These are phyloP conservation scores for Schlechtendalia chinensis DNA, from an alignment of 1,140 invertebrate genomes.

Conservation along the genomic window DNA sequence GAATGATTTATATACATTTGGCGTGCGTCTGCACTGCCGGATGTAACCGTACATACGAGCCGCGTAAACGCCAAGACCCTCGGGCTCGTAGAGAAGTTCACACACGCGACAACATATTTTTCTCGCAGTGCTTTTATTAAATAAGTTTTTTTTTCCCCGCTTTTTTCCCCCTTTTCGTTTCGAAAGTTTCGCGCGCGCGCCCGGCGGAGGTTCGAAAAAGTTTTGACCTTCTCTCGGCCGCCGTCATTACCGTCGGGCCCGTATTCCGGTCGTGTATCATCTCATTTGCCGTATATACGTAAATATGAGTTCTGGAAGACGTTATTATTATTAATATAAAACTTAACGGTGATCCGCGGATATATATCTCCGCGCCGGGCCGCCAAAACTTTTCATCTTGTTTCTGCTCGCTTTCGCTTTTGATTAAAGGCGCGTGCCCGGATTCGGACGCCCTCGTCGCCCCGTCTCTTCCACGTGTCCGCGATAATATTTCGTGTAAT, in stretches of 20 bases:
- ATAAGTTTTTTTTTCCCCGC: slow-evolving; percentile 43
- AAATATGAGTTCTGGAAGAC: slow-evolving; percentile 48
- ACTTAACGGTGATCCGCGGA: slow-evolving; percentile 49
- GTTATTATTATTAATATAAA: slow-evolving; percentile 50
- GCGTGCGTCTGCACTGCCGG: slow-evolving; percentile 2
- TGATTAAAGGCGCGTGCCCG: slow-evolving; percentile 42
- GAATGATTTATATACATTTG: slow-evolving; percentile 22
- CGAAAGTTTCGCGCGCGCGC: neutral
- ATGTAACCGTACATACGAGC: slow-evolving; percentile 3
- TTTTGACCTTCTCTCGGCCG: slow-evolving; percentile 36
- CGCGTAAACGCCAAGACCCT: slow-evolving; percentile 36
- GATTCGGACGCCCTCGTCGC: slow-evolving; percentile 36
- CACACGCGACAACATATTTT: slow-evolving; percentile 36
- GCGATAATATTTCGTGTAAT: slow-evolving; percentile 48
- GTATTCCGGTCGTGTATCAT: slow-evolving; percentile 49
- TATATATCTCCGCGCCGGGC: slow-evolving; percentile 42
- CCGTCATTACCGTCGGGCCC: slow-evolving; percentile 20
- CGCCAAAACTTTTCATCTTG: slow-evolving; percentile 29
- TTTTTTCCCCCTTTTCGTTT: no score
- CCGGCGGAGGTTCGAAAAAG: slow-evolving; percentile 4
- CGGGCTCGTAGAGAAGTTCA: slow-evolving; percentile 29
- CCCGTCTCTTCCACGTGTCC: no score
- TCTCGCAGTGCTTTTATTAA: slow-evolving; percentile 46
- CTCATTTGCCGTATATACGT: slow-evolving; percentile 45
- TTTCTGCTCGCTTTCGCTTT: slow-evolving; percentile 40